Base-by-base conservation (phyloP, 1,140 invertebrate genomes). In the Zaprionus nigranus region DNA sequence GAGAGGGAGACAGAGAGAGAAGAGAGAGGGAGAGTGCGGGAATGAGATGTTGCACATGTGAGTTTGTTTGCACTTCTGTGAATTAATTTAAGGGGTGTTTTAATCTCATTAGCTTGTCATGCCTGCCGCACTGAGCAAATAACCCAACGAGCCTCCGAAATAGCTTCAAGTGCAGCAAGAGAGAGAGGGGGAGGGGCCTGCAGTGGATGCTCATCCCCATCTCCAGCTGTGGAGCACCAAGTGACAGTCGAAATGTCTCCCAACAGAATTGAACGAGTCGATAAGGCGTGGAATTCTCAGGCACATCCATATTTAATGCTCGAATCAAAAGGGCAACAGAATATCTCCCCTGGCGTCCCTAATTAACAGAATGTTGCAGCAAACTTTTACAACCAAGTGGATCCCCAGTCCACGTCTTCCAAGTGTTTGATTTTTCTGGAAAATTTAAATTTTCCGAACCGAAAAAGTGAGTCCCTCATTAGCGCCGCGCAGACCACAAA, bases 31-130 rank as follows among this genome's bases (percentile, higher is more conserved):
- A 61, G 20, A 22, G 60, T n/a, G 15, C 38, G 5, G 28, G 15
- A 24, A 24, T 7, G 12, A 28, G 9, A 49, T n/a, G 24, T 34
- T 40, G 70, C 40, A 20, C 4, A 6, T 56, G 22, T 38, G 34
- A 56, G 24, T 56, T 69, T 84, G 78, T 71, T 65, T 81, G 54
- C 56, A 73, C 64, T 88, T 85, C 82, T 72, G 51, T 83, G 83
- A 87, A 91, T 79, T 91, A 91, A 88, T 90, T 79, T 69, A 30
- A 65, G 78, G 82, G 90, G 81, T 76, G 90, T 84, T 79, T 58
- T 87, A 90, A 92, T 84, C 90, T 69, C 76, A 82, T 87, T 90
- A 20, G 36, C 24, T 69, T 60, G 61, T 59, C 71, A 68, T 59
- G 64, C 49, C 53, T 70, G 66, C 77, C 17, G n/a, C 61, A 36